Evolutionary conservation across 2,888 invertebrate species (phyloP).

Genomic region (Acanthococcus lagerstroemiae): DNA sequence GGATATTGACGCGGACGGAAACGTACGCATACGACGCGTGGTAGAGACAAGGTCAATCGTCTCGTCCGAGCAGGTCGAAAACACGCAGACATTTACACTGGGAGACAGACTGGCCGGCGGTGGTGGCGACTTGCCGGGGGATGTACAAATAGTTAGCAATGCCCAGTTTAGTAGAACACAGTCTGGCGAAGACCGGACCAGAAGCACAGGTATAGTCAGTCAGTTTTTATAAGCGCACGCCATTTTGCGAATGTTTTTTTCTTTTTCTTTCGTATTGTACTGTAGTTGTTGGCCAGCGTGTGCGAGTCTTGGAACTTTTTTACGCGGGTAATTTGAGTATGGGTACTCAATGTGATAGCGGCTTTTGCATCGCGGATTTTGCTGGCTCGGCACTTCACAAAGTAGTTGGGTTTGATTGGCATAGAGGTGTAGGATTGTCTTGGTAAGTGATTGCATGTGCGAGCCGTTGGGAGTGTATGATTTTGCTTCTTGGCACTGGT

Average conservation of each 20-base stretch:
- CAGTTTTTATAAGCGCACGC: neutral
- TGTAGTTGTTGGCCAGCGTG: too few relatives aligned
- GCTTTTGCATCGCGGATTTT: neutral
- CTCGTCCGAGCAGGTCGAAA: slow-evolving; percentile 38
- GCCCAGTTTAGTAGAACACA: too few relatives aligned
- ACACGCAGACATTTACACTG: neutral
- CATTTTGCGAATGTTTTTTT: neutral
- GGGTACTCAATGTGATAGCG: neutral
- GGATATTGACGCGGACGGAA: slow-evolving; percentile 47
- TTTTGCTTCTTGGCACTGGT: too few relatives aligned
- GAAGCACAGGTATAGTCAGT: neutral
- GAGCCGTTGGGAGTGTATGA: too few relatives aligned
- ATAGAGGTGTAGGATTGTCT: too few relatives aligned
- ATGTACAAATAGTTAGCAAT: neutral
- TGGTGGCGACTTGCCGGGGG: neutral
- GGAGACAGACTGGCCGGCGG: neutral
- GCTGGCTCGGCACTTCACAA: too few relatives aligned
- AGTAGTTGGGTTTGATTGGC: too few relatives aligned
- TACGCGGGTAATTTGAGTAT: too few relatives aligned
- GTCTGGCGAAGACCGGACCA: neutral
- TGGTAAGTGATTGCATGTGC: too few relatives aligned
- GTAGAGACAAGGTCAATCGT: slow-evolving; percentile 46
- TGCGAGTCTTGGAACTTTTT: too few relatives aligned
- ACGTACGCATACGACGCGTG: slow-evolving; percentile 46
- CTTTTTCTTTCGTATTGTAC: too few relatives aligned